phyloP scores from a whole-genome alignment of 2,113 vertebrate genomes.

The Oncorhynchus kisutch region DNA sequence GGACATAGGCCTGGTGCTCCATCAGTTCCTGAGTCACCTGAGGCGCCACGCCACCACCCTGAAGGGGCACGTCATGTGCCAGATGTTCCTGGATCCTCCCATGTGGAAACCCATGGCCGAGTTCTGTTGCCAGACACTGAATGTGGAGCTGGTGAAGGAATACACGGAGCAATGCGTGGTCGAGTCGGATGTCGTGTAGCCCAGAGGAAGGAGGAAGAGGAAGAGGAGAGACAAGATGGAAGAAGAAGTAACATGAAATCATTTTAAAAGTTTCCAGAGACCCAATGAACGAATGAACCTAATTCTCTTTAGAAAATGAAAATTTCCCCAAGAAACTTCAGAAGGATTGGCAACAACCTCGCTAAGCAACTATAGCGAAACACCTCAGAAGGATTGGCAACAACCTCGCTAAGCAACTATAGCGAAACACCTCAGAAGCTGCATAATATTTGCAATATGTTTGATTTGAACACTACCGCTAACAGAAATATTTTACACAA shows the following conservation, averaged over 20 bases:
- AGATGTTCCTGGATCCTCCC: constrained; percentile 76
- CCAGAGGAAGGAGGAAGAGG: constrained; percentile 5
- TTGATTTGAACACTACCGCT: constrained; percentile 14
- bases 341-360: constrained; percentile 11
- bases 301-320: constrained; percentile 24
- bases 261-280: not conserved
- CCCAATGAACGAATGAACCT: constrained; percentile 18
- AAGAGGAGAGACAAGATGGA: constrained; percentile 15
- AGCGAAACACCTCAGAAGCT: not conserved
- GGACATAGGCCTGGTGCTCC: constrained; percentile 58
- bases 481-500: constrained; percentile 14
- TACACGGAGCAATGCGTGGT: constrained; percentile 78
- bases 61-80: constrained; percentile 72
- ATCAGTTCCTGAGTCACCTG: constrained; percentile 76
- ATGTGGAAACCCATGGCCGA: constrained; percentile 76
- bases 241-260: too few species aligned
- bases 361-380: constrained; percentile 1
- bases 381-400: not conserved
- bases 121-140: constrained; percentile 70
- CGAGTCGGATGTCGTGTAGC: constrained; percentile 70
- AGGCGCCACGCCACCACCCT: constrained; percentile 62
- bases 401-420: constrained; percentile 1
- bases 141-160: constrained; percentile 75
- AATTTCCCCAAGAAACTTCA: not conserved
- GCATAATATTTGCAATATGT: constrained; percentile 23